Percentiles rank a stretch among this genome's conserved stretches.
Conservation (phyloP, 2,888 invertebrate genomes). For the Dysmachus trigonus region DNA sequence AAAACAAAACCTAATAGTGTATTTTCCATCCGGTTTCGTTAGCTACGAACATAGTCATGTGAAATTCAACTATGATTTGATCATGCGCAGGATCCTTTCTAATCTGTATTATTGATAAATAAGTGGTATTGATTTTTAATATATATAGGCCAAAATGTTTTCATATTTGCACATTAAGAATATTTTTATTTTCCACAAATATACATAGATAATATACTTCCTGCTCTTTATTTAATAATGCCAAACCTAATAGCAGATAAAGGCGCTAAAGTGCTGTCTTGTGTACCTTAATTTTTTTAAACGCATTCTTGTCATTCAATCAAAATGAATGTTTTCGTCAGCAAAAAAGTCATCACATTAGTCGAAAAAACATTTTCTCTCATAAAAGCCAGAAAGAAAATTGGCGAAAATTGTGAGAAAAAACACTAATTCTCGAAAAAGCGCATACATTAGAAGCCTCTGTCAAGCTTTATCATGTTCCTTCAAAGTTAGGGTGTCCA, state of each 20-base stretch:
- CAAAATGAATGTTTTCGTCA: background rate
- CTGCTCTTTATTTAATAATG: no score
- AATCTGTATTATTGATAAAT: no score
- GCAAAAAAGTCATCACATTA: background rate
- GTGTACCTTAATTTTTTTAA: background rate
- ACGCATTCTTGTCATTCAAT: background rate
- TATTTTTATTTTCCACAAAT: no score
- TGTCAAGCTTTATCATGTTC: conserved; percentile 16
- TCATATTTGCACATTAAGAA: no score
- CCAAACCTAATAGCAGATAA: background rate
- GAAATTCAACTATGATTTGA: no score
- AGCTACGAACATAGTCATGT: no score
- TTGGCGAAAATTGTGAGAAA: background rate
- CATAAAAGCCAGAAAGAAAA: background rate
- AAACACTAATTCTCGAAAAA: background rate
- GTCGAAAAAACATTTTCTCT: background rate
- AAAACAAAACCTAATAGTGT: no score
- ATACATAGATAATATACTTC: no score
- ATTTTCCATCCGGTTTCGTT: no score
- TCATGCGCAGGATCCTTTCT: no score
- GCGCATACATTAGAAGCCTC: conserved; percentile 24
- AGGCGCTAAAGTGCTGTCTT: background rate
- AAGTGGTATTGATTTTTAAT: no score
- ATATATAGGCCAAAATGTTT: no score
- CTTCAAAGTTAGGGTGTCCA: conserved; percentile 21